phyloP scores from a whole-genome alignment of 2,888 invertebrate genomes.

The Anagyrus pseudococci region DNA sequence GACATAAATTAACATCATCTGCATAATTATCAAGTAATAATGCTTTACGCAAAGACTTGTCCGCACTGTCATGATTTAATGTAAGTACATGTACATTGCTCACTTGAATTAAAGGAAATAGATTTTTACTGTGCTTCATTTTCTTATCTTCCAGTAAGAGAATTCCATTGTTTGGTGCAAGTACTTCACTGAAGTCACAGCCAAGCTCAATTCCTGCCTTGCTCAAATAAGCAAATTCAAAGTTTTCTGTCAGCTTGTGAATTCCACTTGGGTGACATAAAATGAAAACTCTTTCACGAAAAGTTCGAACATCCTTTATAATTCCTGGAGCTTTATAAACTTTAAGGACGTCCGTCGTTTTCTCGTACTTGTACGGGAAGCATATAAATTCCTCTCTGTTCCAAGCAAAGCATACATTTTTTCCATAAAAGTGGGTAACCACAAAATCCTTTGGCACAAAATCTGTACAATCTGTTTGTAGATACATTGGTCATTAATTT shows the following conservation, averaged over 20 bases:
- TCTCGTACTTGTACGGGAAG: conserved; percentile 43
- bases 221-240: conserved; percentile 47
- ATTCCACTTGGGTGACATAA: conserved; percentile 50
- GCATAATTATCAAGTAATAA: conserved; percentile 28
- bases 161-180: conserved; percentile 39
- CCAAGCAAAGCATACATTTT: conserved; percentile 52
- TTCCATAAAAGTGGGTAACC: conserved; percentile 49
- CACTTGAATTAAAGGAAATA: conserved; percentile 38
- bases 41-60: conserved; percentile 37
- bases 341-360: conserved; percentile 17
- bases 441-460: conserved; percentile 47
- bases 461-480: conserved; percentile 27
- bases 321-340: conserved; percentile 44
- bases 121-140: conserved; percentile 38
- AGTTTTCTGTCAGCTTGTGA: conserved; percentile 48
- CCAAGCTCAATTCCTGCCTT: conserved; percentile 49
- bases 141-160: conserved; percentile 49
- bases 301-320: conserved; percentile 47
- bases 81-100: conserved; percentile 17
- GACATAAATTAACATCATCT: conserved; percentile 41
- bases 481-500: conserved; percentile 35
- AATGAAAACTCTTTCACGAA: conserved; percentile 47
- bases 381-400: conserved; percentile 42
- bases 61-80: conserved; percentile 38
- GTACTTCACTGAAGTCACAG: conserved; percentile 45